Base-by-base conservation (phyloP, 2,113 vertebrate genomes). In the Maccullochella peelii region DNA sequence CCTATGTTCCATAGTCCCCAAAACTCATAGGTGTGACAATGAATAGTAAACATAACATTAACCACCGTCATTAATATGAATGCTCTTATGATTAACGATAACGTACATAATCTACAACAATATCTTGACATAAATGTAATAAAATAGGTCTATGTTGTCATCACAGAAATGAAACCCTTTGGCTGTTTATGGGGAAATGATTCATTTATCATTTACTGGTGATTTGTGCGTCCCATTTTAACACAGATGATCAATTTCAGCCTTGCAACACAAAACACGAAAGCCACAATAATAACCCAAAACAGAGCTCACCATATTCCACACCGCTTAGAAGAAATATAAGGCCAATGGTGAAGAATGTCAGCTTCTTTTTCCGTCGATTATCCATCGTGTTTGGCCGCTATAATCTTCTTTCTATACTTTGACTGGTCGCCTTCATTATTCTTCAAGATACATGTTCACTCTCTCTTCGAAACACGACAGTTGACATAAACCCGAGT, bases 251-350 rank as follows among this genome's bases (percentile, higher is more conserved):
- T 47, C n/a, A 30, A 1, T 21, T 11, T 9, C 27, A 2, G 68
- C 0, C 21, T 38, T 54, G 11, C 5, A 50, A 23, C 20, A 23
- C 36, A 69, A 9, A 62, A 9, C 30, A 16, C 8, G 1, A 62
- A 21, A 8, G 36, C 6, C 8, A 9, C 30, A 30, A 9, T 18
- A 61, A 27, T 3, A 14, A 36, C 8, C 14, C 10, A 21, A 36
- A 55, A 25, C 9, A 20, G 0, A 18, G 33, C 91, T 94, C 73
- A 97, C 96, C 96, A 82, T 97, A 97, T 81, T 97, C 96, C 57
- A 97, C 93, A 4, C 96, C 96, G 67, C 95, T 96, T 0, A 96
- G 88, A 25, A 97, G 91, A 80, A 97, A 97, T 30, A 97, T 87
- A 0, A 97, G 88, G 18, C 96, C 96, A 8, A 97, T 96, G 6